Base-by-base conservation (phyloP, 2,113 vertebrate genomes). In the Erpornis zantholeuca region DNA sequence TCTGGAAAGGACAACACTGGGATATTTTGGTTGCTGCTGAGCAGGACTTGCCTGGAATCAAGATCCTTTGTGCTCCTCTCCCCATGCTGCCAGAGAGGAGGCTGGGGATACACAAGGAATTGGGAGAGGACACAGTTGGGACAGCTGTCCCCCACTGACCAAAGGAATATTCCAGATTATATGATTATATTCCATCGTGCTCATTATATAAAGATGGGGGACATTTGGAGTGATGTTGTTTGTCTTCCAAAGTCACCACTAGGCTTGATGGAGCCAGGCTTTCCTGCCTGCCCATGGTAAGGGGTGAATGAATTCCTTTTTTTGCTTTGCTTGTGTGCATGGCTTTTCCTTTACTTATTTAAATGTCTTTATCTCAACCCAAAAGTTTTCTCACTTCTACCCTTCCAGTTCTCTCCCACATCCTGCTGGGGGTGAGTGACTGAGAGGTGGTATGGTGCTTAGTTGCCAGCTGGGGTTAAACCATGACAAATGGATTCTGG, bases 251-350 rank as follows among this genome's bases (percentile, higher is more conserved):
- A 75, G 31, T 22, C 27, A 36, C 11, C 5, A 3, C 15, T 17
- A 53, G 7, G 42, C 0, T 0, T 54, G 47, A 42, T 11, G 5
- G 40, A 73, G 12, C 35, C 31, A 3, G 2, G 27, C 10, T 49
- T 61, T 73, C 27, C 31, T 59, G 15, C 9, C 45, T 68, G 60
- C 35, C 19, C 23, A 28, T 18, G 25, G n/a, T 35, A 49, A 75
- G 15, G 18, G 9, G 5, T 49, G 15, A 61, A 61, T n/a, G 6
- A 61, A n/a, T 49, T 61, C 31, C 18, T 36, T 68, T 35, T 49
- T 56, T 50, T 56, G 22, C n/a, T 80, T 91, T 66, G 29, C 45
- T 66, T 85, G 23, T 60, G 15, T 33, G 15, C 38, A 47, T 53
- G 47, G 21, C 12, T 80, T 72, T 77, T 64, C 22, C 50, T 71